Evolutionary conservation across 2,113 vertebrate species (phyloP).

Genomic region (Myodes glareolus): DNA sequence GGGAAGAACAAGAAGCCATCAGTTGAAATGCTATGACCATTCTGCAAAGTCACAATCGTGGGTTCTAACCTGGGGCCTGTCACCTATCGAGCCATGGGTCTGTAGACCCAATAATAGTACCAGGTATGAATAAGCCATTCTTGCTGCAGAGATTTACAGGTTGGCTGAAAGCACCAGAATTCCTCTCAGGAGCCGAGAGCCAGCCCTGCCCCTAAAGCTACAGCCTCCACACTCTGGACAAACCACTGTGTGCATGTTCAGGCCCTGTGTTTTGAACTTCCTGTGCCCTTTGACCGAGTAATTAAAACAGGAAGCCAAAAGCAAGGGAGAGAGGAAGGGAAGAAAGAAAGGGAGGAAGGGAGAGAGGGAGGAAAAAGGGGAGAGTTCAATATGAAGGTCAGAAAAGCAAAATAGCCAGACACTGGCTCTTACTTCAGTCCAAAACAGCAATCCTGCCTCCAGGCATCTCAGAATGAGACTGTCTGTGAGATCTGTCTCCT

Average conservation of each 20-base stretch:
- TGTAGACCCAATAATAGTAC: not conserved
- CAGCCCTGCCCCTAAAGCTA: not conserved
- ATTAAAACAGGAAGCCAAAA: not conserved
- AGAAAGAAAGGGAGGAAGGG: not conserved
- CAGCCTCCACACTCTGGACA: too few relatives aligned
- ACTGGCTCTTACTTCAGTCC: too few relatives aligned
- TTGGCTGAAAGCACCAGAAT: not conserved
- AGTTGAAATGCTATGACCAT: not conserved
- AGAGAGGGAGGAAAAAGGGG: too few relatives aligned
- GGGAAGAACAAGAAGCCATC: not conserved
- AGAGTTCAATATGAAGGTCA: too few relatives aligned
- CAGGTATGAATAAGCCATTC: not conserved
- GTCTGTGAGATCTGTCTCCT: too few relatives aligned
- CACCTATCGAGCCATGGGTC: not conserved
- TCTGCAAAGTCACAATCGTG: not conserved
- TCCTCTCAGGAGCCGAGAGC: rapidly evolving
- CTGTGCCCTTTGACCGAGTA: not conserved
- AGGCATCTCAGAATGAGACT: too few relatives aligned
- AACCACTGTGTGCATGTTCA: not conserved
- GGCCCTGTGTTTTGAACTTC: not conserved
- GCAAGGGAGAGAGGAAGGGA: not conserved
- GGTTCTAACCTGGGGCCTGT: not conserved
- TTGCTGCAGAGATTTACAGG: not conserved
- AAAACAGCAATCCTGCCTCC: too few relatives aligned
- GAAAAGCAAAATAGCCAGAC: too few relatives aligned